Conservation (phyloP, 2,113 vertebrate genomes). For the Actenoides lindsayi region DNA sequence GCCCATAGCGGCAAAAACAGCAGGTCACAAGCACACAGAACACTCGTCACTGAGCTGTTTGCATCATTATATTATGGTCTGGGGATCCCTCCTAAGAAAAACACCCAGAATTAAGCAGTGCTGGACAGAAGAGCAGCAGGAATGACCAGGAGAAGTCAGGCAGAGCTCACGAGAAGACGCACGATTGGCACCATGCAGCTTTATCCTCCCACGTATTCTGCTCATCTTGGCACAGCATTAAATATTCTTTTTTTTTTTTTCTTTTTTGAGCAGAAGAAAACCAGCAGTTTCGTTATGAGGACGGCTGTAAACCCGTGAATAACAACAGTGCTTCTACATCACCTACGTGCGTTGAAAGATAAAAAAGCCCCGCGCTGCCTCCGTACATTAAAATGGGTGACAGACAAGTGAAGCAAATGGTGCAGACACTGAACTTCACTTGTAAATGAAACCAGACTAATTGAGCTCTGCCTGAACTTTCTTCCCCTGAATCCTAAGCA, state of each 20-base stretch:
- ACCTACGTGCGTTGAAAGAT: not conserved
- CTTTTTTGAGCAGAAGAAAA: not conserved
- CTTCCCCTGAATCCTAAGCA: constrained; percentile 21
- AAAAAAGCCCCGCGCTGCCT: not conserved
- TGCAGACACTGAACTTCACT: not conserved
- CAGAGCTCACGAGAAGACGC: not conserved
- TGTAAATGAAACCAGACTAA: not conserved
- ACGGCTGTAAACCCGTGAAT: not conserved
- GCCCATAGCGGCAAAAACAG: not conserved
- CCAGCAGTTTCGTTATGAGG: not conserved
- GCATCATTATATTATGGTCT: fast-evolving
- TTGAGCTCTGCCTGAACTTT: constrained; percentile 16
- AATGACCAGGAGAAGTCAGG: not conserved
- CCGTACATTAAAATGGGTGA: not conserved
- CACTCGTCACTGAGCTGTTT: not conserved
- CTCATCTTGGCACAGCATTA: not conserved
- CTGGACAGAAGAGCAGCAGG: not conserved
- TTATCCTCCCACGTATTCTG: not conserved
- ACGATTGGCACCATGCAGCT: fast-evolving
- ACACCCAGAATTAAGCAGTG: not conserved
- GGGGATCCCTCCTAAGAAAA: fast-evolving
- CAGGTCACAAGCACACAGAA: not conserved
- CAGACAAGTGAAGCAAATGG: not conserved
- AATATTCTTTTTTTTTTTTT: too few species aligned
- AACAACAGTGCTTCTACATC: not conserved